Conservation (phyloP, 30 jellyfish, hydroid and myxozoan genomes). For the Sanderia malayensis region DNA sequence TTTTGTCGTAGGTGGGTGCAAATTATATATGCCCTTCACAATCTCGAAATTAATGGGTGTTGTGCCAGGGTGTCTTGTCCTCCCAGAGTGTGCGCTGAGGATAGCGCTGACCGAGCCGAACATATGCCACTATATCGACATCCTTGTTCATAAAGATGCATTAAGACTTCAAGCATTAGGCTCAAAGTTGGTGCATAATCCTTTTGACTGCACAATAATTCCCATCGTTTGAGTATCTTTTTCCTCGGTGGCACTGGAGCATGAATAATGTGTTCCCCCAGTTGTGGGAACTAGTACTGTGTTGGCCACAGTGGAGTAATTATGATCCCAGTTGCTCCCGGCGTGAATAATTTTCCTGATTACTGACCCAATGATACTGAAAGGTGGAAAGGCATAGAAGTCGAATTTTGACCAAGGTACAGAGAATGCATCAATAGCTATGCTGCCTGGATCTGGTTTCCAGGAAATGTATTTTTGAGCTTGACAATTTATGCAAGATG, state of each 20-base stretch:
- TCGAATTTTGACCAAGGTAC: conserved; percentile 34
- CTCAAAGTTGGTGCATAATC: conserved; percentile 11
- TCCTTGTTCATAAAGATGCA: conserved; percentile 27
- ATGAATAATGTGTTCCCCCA: background rate
- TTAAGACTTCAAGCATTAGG: conserved; percentile 8
- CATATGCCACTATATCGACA: conserved; percentile 32
- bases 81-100: conserved; percentile 4
- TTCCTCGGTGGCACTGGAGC: conserved; percentile 7
- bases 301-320: conserved; percentile 52
- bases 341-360: conserved; percentile 19
- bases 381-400: conserved; percentile 60
- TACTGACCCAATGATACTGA: conserved; percentile 28
- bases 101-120: conserved; percentile 25
- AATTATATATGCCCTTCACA: conserved; percentile 23
- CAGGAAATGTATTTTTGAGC: conserved; percentile 23
- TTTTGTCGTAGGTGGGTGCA: conserved; percentile 23
- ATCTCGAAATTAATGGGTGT: conserved; percentile 33
- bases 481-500: conserved; percentile 32
- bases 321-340: conserved; percentile 42
- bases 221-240: conserved; percentile 25
- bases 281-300: conserved; percentile 39
- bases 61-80: conserved; percentile 29
- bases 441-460: conserved; percentile 59
- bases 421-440: conserved; percentile 57
- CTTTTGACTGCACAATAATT: conserved; percentile 17